These are phyloP conservation scores for Pyxicephalus adspersus DNA, from an alignment of 2,113 vertebrate genomes.

Conservation along the genomic window DNA sequence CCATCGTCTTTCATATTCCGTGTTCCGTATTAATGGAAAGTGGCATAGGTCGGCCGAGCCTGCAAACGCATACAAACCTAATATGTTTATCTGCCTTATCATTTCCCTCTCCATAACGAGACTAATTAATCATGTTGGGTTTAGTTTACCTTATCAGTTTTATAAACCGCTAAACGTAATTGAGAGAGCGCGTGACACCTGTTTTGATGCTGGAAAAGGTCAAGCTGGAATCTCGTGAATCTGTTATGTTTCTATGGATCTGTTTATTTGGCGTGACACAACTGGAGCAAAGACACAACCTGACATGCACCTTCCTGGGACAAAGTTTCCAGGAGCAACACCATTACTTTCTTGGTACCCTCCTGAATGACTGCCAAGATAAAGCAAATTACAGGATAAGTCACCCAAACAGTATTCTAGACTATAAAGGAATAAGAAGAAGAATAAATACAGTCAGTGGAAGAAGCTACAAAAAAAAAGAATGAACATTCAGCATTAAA, in stretches of 20 bases:
- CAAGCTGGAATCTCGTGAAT: background rate
- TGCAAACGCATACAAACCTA: background rate
- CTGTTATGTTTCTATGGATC: background rate
- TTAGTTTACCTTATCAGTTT: background rate
- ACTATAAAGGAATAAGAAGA: too few relatives aligned
- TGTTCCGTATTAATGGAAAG: background rate
- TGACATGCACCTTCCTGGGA: too few relatives aligned
- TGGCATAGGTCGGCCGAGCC: background rate
- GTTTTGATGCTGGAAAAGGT: slow-evolving; percentile 7
- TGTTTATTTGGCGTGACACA: background rate
- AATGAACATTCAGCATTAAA: too few relatives aligned
- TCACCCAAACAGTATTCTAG: too few relatives aligned
- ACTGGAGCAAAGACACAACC: too few relatives aligned
- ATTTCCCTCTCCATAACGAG: slow-evolving; percentile 8
- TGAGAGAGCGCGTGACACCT: background rate
- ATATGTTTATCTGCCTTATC: slow-evolving; percentile 23
- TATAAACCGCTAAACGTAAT: background rate
- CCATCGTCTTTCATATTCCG: background rate
- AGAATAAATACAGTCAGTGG: too few relatives aligned
- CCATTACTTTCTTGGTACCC: too few relatives aligned
- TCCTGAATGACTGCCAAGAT: too few relatives aligned
- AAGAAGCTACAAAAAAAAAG: too few relatives aligned
- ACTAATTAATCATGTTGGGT: slow-evolving; percentile 20
- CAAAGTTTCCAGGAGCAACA: too few relatives aligned
- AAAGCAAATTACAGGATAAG: too few relatives aligned